phyloP scores from a whole-genome alignment of 2,888 invertebrate genomes.

The Rhamnusium bicolor region DNA sequence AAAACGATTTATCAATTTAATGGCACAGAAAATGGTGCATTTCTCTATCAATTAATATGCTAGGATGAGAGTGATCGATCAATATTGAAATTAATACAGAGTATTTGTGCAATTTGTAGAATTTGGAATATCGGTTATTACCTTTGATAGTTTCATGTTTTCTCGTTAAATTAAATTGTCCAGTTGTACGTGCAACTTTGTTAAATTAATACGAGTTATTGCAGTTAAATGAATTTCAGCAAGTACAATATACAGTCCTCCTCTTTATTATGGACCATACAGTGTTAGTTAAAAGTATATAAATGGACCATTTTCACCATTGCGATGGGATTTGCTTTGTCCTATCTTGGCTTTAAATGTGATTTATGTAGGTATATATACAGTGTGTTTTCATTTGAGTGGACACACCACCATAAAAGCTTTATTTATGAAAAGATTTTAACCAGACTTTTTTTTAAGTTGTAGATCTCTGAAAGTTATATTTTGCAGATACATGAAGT shows the following conservation, averaged over 20 bases:
- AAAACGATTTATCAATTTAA: not conserved
- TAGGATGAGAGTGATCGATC: not conserved
- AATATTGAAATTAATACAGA: constrained; percentile 32
- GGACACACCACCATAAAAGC: too few species aligned
- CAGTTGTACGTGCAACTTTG: constrained; percentile 29
- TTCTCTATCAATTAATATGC: constrained; percentile 3
- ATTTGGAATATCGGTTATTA: constrained; percentile 41
- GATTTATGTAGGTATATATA: too few species aligned
- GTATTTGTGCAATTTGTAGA: constrained; percentile 39
- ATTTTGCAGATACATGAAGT: too few species aligned
- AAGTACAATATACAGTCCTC: not conserved
- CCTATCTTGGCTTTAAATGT: too few species aligned
- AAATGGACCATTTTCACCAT: too few species aligned
- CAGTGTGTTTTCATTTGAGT: too few species aligned
- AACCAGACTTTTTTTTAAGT: too few species aligned
- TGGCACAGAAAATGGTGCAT: not conserved
- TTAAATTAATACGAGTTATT: constrained; percentile 31
- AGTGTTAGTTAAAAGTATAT: too few species aligned
- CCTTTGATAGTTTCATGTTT: constrained; percentile 44
- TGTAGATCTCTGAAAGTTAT: too few species aligned
- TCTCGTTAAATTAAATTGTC: constrained; percentile 37
- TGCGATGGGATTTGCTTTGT: too few species aligned
- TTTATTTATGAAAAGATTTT: too few species aligned
- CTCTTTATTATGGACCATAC: not conserved
- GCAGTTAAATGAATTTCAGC: not conserved